phyloP scores from a whole-genome alignment of 2,888 invertebrate genomes.

The Isotomurus palustris region DNA sequence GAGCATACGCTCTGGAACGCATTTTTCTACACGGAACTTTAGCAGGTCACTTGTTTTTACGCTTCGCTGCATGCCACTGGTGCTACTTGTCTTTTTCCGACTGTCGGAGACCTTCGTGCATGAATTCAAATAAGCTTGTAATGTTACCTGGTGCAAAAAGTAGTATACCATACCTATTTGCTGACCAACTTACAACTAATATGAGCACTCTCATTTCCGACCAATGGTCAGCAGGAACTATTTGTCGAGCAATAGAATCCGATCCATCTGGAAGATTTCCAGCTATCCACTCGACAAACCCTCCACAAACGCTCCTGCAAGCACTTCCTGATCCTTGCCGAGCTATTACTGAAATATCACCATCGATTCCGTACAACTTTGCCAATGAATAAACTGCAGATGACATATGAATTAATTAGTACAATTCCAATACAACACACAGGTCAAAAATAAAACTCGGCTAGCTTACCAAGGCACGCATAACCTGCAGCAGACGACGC shows the following conservation, averaged over 20 bases:
- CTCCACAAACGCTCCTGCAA: constrained; percentile 88
- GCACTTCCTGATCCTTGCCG: constrained; percentile 89
- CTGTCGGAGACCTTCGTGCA: constrained; percentile 65
- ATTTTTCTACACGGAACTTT: constrained; percentile 63
- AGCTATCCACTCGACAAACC: constrained; percentile 89
- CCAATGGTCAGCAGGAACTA: constrained; percentile 76
- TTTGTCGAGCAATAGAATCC: constrained; percentile 72
- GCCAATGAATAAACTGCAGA: constrained; percentile 66
- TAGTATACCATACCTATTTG: neutral
- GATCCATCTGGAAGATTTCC: constrained; percentile 62
- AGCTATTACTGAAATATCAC: constrained; percentile 71
- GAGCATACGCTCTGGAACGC: constrained; percentile 64
- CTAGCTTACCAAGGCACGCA: constrained; percentile 72
- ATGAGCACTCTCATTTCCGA: constrained; percentile 83
- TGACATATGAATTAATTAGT: neutral
- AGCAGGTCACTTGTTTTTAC: constrained; percentile 78
- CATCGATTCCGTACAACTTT: constrained; percentile 64
- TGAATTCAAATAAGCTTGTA: constrained; percentile 1
- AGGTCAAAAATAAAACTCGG: neutral
- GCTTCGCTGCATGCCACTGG: constrained; percentile 79
- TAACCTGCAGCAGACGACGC: constrained; percentile 98
- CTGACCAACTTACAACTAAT: constrained; percentile 64
- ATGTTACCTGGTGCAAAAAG: neutral
- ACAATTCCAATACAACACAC: too few species aligned
- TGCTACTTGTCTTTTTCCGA: constrained; percentile 79